phyloP scores from a whole-genome alignment of 2,888 invertebrate genomes.

The Campaea margaritaria region DNA sequence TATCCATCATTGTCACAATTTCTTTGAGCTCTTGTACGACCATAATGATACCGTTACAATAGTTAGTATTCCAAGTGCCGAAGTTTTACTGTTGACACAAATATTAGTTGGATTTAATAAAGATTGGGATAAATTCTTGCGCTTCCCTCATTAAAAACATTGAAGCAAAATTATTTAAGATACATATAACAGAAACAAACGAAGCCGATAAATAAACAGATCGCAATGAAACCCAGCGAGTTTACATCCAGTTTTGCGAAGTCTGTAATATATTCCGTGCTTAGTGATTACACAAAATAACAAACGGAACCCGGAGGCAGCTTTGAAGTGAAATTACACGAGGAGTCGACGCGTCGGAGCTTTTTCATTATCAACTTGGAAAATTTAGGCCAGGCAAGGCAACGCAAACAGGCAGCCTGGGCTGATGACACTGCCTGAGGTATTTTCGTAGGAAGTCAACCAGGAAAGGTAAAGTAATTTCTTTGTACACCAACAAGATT shows the following conservation, averaged over 20 bases:
- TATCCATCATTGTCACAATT: constrained; percentile 1
- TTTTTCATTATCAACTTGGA: constrained; percentile 80
- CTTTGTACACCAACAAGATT: constrained; percentile 10
- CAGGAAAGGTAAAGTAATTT: constrained; percentile 34
- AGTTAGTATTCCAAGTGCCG: no score
- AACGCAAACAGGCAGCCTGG: constrained; percentile 51
- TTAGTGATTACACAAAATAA: constrained; percentile 73
- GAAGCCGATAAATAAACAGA: constrained; percentile 35
- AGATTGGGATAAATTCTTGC: background rate
- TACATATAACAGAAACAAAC: constrained; percentile 24
- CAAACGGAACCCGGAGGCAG: constrained; percentile 64
- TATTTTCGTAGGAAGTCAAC: constrained; percentile 39
- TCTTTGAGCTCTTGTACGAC: no score
- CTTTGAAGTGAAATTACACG: constrained; percentile 73
- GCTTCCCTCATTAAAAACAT: constrained; percentile 9
- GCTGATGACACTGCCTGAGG: constrained; percentile 46
- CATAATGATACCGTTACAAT: no score
- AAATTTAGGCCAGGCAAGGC: constrained; percentile 70
- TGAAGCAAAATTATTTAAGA: constrained; percentile 13
- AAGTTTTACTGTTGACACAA: no score
- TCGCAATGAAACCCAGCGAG: constrained; percentile 35
- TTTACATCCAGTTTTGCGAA: constrained; percentile 41
- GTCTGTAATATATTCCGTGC: constrained; percentile 62
- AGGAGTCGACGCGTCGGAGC: constrained; percentile 62
- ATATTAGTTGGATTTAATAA: background rate